A percentile compares a stretch with the other conserved stretches of the same genome.
phyloP scores from a whole-genome alignment of 2,888 invertebrate species.

The Sarcophaga caerulescens region DNA sequence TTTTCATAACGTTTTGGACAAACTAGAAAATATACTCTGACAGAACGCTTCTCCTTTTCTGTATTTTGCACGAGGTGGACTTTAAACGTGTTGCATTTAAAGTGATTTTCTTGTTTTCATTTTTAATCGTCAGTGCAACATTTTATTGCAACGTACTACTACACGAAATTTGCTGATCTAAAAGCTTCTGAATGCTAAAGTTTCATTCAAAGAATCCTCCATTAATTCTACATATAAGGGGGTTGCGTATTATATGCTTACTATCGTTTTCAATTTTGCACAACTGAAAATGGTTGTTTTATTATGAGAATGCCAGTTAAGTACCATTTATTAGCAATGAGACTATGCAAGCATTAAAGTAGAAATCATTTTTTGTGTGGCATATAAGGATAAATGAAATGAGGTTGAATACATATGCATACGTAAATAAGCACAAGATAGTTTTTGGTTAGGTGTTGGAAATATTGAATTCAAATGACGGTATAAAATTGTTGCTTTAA shows the following conservation, averaged over 20 bases:
- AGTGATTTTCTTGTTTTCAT: neutral
- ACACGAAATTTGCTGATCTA: slow-evolving; percentile 16
- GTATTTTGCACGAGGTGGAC: slow-evolving; percentile 45
- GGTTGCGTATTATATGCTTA: neutral
- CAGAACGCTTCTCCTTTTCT: neutral
- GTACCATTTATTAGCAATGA: neutral
- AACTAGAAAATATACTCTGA: slow-evolving; percentile 38
- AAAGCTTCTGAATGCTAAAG: slow-evolving; percentile 25
- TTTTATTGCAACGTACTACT: neutral
- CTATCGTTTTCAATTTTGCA: slow-evolving; percentile 37
- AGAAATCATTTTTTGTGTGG: neutral
- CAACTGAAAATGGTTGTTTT: neutral
- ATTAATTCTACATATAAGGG: too few relatives aligned
- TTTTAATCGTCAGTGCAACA: slow-evolving; percentile 10
- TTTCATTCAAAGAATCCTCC: neutral
- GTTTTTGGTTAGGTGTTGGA: too few relatives aligned
- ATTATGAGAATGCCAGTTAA: slow-evolving; percentile 21
- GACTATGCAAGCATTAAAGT: neutral
- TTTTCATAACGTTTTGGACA: slow-evolving; percentile 43
- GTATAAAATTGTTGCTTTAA: too few relatives aligned
- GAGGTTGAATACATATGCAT: neutral
- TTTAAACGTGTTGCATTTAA: slow-evolving; percentile 32
- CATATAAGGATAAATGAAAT: slow-evolving; percentile 2
- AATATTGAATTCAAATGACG: too few relatives aligned
- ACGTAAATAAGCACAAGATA: neutral